Evolutionary conservation across 2,888 invertebrate genomes (phyloP), one percentile per base, ranked within the genome.

Genomic region (Scaptomyza polygonia): DNA sequence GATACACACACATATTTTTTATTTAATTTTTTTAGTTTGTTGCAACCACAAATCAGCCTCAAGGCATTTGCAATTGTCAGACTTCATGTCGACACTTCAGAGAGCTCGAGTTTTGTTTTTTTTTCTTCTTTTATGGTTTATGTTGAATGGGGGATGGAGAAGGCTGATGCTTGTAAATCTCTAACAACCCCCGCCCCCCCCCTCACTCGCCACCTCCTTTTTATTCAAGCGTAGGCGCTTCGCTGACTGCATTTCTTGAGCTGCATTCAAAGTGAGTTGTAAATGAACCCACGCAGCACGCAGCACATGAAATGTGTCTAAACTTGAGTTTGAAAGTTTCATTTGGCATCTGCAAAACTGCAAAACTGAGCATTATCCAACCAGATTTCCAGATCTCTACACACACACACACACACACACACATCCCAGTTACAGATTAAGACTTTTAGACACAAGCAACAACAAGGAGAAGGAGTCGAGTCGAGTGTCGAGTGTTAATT

Each of bases 61-160:
- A 32, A 49, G 36, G 49, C 49, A 70, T 68, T 82, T 72, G 77
- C 82, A 87, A 87, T 85, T 86, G 88, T 77, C 75, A 88, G 88
- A 84, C 83, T 71, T 68, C 75, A 75, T 84, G 83, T 88, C 83
- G 86, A 83, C 83, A 88, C 80, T 86, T 84, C 77, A 83, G 69
- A 66, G 69, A 64, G 32, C n/a, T 47, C 14, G 12, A 11, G 12
- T 45, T 29, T 16, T 29, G 14, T 16, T 45, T 29, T 16, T 29
- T 14, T 12, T 16, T 45, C 16, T 16, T 29, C 11, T 12, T 18
- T 47, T 47, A 25, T 30, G 16, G 47, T 47, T 30, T 16, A 32
- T 47, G 18, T 47, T 12, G 47, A 16, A 12, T 47, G 47, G 9
- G 27, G 45, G 45, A n/a, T n/a, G n/a, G n/a, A n/a, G 14, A 4